These are phyloP conservation scores for Plagodis dolabraria DNA, from an alignment of 2,888 invertebrate genomes.

Conservation along the genomic window DNA sequence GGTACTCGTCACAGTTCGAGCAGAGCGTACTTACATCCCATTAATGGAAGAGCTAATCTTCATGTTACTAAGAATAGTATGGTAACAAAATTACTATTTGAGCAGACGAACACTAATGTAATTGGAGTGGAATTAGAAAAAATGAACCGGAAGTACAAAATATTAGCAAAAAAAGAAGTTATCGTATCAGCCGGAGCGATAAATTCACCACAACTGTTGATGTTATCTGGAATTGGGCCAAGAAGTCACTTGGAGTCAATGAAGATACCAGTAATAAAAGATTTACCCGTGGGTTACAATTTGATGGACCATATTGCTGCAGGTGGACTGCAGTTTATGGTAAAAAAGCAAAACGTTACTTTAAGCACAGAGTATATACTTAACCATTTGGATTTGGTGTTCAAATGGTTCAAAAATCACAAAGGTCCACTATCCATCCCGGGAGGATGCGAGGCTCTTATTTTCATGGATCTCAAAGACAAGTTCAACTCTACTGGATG, in stretches of 20 bases:
- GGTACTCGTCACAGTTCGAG: constrained; percentile 88
- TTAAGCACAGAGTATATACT: constrained; percentile 67
- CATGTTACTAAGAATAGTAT: constrained; percentile 85
- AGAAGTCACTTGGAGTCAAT: constrained; percentile 82
- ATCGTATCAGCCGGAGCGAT: constrained; percentile 91
- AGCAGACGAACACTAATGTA: constrained; percentile 81
- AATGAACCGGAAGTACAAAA: constrained; percentile 75
- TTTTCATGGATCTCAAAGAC: constrained; percentile 86
- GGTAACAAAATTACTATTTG: constrained; percentile 85
- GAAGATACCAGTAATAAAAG: constrained; percentile 81
- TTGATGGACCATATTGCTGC: constrained; percentile 89
- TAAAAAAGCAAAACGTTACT: constrained; percentile 65
- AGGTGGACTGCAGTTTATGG: constrained; percentile 85
- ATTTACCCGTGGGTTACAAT: constrained; percentile 87
- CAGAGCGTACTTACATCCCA: constrained; percentile 87
- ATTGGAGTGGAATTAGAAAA: constrained; percentile 86
- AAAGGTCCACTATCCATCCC: constrained; percentile 86
- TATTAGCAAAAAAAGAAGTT: constrained; percentile 88
- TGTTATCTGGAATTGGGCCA: constrained; percentile 92
- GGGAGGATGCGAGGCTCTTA: constrained; percentile 88
- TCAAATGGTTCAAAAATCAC: constrained; percentile 82
- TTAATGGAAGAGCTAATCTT: constrained; percentile 85
- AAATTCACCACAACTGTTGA: constrained; percentile 90
- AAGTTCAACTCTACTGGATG: constrained; percentile 81
- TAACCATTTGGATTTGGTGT: constrained; percentile 69